These are phyloP conservation scores for Pocota personata DNA, from an alignment of 2,888 invertebrate genomes.

Conservation along the genomic window DNA sequence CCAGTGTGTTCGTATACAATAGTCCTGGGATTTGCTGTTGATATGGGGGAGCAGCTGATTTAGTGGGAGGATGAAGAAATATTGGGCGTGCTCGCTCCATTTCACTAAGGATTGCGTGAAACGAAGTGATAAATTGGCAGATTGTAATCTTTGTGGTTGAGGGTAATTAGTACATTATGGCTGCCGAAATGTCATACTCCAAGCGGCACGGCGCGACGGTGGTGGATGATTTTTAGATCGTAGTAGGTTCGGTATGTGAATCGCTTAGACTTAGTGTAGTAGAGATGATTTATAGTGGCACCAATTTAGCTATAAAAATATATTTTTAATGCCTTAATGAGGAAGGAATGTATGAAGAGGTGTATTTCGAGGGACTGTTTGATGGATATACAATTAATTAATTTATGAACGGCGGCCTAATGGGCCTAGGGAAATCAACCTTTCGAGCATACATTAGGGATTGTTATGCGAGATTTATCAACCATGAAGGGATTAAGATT, in stretches of 20 bases:
- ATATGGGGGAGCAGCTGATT: conserved; percentile 12
- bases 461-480: conserved; percentile 39
- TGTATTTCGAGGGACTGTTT: background rate
- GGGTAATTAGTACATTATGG: conserved; percentile 68
- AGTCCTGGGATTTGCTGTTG: conserved; percentile 47
- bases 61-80: background rate
- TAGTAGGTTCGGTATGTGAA: background rate
- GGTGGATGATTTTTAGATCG: conserved; percentile 10
- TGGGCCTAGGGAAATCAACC: conserved; percentile 36
- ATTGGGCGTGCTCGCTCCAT: conserved; percentile 64
- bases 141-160: conserved; percentile 66
- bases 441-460: conserved; percentile 18
- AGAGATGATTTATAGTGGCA: conserved; percentile 59
- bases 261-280: background rate
- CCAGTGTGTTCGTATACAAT: background rate
- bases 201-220: background rate
- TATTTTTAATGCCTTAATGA: conserved; percentile 56
- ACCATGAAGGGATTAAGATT: background rate
- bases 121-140: conserved; percentile 73
- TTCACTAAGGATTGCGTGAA: conserved; percentile 70
- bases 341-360: background rate
- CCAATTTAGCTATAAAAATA: conserved; percentile 63
- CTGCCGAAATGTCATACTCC: conserved; percentile 48
- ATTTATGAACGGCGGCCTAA: conserved; percentile 45
- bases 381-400: conserved; percentile 49